Conservation (phyloP, 2,113 vertebrate genomes). For the Aix galericulata region DNA sequence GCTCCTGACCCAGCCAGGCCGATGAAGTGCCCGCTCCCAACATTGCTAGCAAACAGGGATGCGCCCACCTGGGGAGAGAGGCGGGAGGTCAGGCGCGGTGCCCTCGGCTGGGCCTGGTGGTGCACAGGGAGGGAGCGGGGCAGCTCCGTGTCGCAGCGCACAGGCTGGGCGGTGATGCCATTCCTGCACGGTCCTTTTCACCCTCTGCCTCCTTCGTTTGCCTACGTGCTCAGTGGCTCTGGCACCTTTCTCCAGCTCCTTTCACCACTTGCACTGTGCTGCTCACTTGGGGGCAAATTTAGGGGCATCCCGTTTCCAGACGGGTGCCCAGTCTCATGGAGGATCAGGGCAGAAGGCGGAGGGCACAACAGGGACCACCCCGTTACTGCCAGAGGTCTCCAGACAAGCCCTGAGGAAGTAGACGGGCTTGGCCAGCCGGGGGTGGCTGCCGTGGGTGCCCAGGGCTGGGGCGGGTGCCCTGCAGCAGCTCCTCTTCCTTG, state of each 20-base stretch:
- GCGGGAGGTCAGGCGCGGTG: neutral
- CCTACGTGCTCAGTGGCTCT: neutral
- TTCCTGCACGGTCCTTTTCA: neutral
- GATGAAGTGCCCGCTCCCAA: constrained; percentile 96
- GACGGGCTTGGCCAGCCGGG: accelerated
- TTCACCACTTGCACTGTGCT: accelerated
- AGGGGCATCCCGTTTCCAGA: neutral
- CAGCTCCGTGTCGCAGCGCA: no score
- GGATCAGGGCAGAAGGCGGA: neutral
- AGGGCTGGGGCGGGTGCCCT: neutral
- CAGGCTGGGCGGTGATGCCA: neutral
- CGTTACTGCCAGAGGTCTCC: neutral
- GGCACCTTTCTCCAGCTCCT: neutral
- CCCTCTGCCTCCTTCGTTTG: neutral
- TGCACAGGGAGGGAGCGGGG: neutral
- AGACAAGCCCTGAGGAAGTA: neutral
- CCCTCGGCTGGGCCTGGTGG: neutral
- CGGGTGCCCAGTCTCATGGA: accelerated
- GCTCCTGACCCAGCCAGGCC: constrained; percentile 95
- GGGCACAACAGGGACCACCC: neutral
- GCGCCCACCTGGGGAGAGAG: constrained; percentile 85
- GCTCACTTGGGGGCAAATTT: neutral
- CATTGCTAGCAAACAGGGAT: constrained; percentile 96
- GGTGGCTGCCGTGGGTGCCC: neutral
- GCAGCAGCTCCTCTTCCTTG: neutral